Conservation (phyloP, 2,888 invertebrate species). For the Scaptodrosophila latifasciaeformis region DNA sequence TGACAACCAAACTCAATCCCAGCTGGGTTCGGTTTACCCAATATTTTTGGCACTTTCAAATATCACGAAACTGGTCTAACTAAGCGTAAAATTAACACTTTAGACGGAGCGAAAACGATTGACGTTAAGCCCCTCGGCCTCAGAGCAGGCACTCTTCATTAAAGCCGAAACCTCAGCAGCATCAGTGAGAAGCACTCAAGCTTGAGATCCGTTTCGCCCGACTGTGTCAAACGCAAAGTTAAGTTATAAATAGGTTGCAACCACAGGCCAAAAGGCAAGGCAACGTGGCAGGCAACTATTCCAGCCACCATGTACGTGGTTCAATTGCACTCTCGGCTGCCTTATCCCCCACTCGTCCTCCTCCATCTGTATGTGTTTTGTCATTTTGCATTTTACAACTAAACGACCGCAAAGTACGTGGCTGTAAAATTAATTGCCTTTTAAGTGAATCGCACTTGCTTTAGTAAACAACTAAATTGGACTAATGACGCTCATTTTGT, state of each 20-base stretch:
- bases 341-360: too few species aligned
- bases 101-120: conserved; percentile 9
- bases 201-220: conserved; percentile 39
- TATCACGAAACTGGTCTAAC: too few species aligned
- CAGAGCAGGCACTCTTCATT: conserved; percentile 37
- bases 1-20: conserved; percentile 18
- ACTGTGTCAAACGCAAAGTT: conserved; percentile 65
- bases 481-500: conserved; percentile 70
- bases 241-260: conserved; percentile 59
- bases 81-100: conserved; percentile 64
- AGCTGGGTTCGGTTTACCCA: too few species aligned
- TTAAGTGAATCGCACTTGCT: conserved; percentile 72
- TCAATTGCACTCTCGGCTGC: too few species aligned
- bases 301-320: too few species aligned
- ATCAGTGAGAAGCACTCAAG: conserved; percentile 25
- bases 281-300: background rate
- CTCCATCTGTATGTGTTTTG: conserved; percentile 32
- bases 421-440: conserved; percentile 74
- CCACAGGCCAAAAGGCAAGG: conserved; percentile 10
- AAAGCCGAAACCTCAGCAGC: conserved; percentile 15
- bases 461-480: conserved; percentile 70
- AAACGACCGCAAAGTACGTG: conserved; percentile 72
- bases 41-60: too few species aligned
- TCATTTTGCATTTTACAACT: conserved; percentile 68
- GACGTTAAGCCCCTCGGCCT: conserved; percentile 28